These are phyloP conservation scores for Paraescarpia echinospica DNA, from an alignment of 1,140 invertebrate genomes.

Conservation along the genomic window DNA sequence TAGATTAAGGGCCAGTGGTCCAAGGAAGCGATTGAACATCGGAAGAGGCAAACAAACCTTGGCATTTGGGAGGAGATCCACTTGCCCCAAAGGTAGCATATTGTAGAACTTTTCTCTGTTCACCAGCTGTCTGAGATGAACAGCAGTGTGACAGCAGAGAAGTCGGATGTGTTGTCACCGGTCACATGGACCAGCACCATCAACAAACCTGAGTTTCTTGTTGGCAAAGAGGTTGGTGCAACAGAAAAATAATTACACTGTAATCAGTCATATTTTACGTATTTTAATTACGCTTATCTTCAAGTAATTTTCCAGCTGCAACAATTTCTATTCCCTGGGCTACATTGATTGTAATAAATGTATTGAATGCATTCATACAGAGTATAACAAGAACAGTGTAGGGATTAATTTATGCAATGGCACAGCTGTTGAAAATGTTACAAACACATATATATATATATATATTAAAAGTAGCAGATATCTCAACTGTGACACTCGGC, in stretches of 20 bases:
- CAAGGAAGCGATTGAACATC: too few species aligned
- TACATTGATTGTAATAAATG: neutral
- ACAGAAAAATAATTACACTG: constrained; percentile 10
- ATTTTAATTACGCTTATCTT: neutral
- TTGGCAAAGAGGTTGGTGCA: constrained; percentile 59
- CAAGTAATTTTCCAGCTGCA: neutral
- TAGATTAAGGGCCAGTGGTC: too few species aligned
- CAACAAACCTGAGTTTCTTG: constrained; percentile 48
- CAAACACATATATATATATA: neutral
- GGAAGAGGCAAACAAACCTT: neutral
- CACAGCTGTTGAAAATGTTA: neutral
- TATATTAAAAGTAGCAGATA: neutral
- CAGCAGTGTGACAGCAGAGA: constrained; percentile 44
- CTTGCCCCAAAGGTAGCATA: too few species aligned
- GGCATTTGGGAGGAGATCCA: too few species aligned
- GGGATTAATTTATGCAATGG: neutral
- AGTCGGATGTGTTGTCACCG: constrained; percentile 39
- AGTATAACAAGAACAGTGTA: neutral
- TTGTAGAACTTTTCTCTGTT: constrained; percentile 22
- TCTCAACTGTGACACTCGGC: neutral
- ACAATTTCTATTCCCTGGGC: neutral
- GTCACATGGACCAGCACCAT: constrained; percentile 52
- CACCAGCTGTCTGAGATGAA: constrained; percentile 50
- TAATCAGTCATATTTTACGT: neutral
- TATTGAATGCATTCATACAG: neutral